Conservation (phyloP, 2,113 vertebrate species). For the Cyphomyrus discorhynchus region DNA sequence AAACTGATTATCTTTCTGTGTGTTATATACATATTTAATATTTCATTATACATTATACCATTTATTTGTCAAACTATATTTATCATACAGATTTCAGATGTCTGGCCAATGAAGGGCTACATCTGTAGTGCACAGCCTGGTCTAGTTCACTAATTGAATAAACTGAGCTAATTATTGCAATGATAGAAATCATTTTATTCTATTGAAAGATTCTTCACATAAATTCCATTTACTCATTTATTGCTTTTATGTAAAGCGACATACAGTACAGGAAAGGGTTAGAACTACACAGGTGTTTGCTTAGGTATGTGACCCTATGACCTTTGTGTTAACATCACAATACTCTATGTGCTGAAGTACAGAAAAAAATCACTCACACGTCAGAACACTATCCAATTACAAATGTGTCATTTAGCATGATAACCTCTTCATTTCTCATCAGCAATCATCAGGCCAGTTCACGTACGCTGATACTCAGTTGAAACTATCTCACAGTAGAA, state of each 20-base stretch:
- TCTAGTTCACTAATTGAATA: neutral
- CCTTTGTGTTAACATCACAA: neutral
- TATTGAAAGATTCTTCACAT: neutral
- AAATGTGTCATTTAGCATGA: neutral
- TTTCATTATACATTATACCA: neutral
- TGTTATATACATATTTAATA: neutral
- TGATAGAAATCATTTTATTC: neutral
- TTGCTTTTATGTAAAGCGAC: neutral
- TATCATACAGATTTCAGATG: neutral
- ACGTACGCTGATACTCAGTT: neutral
- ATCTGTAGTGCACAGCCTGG: neutral
- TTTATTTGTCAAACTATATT: neutral
- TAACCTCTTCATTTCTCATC: neutral
- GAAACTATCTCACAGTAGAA: neutral
- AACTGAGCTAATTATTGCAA: neutral
- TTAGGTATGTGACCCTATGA: neutral
- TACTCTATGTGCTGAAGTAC: neutral
- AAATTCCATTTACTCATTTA: neutral
- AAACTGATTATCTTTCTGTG: neutral
- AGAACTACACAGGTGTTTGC: neutral
- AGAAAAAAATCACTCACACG: neutral
- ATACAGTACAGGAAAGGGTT: neutral
- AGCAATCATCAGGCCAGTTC: neutral
- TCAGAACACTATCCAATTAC: neutral
- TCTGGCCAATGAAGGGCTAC: neutral